Evolutionary conservation across 2,113 vertebrate genomes (phyloP).

Genomic region (Istiophorus platypterus): DNA sequence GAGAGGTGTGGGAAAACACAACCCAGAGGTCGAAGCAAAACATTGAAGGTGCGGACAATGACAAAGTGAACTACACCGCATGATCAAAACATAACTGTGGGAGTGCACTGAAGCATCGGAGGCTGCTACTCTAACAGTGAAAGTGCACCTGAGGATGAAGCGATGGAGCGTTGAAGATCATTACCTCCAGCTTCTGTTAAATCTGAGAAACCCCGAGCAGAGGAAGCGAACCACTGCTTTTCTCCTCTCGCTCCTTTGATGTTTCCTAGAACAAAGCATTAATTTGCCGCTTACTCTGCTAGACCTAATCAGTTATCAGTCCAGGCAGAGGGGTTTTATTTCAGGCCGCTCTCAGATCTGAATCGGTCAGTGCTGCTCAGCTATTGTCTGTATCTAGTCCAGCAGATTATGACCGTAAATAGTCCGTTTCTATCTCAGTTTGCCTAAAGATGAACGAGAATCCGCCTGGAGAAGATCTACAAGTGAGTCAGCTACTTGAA

Average conservation of each 20-base stretch:
- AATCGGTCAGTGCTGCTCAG: conserved; percentile 16
- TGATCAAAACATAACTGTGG: conserved; percentile 10
- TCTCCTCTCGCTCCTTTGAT: conserved; percentile 44
- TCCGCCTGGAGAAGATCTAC: conserved; percentile 5
- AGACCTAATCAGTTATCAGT: conserved; percentile 35
- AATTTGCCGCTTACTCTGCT: conserved; percentile 33
- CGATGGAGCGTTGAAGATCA: no score
- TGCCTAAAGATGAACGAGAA: conserved; percentile 13
- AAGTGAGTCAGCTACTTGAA: conserved; percentile 2
- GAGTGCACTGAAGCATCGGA: conserved; percentile 19
- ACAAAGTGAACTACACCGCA: background rate
- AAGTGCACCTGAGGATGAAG: conserved; percentile 17
- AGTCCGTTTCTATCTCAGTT: conserved; percentile 17
- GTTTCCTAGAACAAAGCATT: conserved; percentile 45
- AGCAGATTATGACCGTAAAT: conserved; percentile 27
- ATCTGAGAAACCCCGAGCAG: conserved; percentile 20
- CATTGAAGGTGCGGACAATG: background rate
- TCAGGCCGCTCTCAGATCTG: conserved; percentile 20
- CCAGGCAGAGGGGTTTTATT: conserved; percentile 35
- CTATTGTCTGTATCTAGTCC: conserved; percentile 25
- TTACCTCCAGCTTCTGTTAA: conserved; percentile 19
- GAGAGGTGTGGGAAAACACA: conserved; percentile 11
- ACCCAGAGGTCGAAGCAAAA: background rate
- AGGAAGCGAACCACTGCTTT: conserved; percentile 20
- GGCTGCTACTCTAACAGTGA: background rate